phyloP scores from a whole-genome alignment of 2,113 vertebrate species.

The Percina caprodes region DNA sequence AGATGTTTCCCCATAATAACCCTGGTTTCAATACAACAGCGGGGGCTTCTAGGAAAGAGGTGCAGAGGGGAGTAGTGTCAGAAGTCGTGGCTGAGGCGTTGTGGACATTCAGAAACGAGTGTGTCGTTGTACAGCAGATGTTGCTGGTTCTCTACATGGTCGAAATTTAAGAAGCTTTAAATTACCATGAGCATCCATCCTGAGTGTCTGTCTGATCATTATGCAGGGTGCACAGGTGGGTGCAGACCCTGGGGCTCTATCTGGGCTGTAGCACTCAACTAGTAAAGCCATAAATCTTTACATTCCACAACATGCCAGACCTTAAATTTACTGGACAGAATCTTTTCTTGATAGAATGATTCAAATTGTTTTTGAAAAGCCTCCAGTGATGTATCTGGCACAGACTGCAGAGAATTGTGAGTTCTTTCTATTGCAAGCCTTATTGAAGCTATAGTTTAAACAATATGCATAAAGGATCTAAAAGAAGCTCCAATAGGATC shows the following conservation, averaged over 20 bases:
- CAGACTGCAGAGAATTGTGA: too few relatives aligned
- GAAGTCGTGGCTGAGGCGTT: constrained; percentile 6
- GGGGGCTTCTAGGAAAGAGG: constrained; percentile 19
- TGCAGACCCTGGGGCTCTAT: constrained; percentile 40
- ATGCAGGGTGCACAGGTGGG: constrained; percentile 35
- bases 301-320: constrained; percentile 55
- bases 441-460: not conserved
- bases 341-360: not conserved
- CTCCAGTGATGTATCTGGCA: too few relatives aligned
- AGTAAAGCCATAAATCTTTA: constrained; percentile 35
- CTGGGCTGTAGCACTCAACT: not conserved
- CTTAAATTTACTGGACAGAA: not conserved
- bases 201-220: constrained; percentile 17
- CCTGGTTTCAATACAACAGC: constrained; percentile 25
- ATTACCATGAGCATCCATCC: not conserved
- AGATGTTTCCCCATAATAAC: constrained; percentile 74
- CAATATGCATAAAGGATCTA: not conserved
- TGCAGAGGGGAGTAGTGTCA: not conserved
- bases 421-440: too few relatives aligned
- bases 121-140: not conserved
- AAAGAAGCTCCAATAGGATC: not conserved
- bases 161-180: not conserved
- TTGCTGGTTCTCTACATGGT: constrained; percentile 1
- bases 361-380: too few relatives aligned
- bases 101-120: not conserved